Evolutionary conservation across 2,113 vertebrate species (phyloP).

Genomic region (Syngnathus typhle): DNA sequence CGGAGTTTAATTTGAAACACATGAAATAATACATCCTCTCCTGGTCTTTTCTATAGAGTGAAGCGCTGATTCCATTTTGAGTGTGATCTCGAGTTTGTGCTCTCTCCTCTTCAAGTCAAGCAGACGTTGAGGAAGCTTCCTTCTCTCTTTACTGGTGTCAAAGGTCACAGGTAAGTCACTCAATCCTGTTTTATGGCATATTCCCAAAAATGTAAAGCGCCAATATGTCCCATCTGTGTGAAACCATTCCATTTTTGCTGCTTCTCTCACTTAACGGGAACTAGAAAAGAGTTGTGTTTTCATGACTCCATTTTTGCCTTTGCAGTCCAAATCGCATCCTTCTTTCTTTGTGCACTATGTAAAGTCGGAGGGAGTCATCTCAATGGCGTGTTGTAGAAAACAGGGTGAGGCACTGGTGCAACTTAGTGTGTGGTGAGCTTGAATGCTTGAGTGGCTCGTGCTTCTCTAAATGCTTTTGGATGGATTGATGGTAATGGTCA

Average conservation of each 20-base stretch:
- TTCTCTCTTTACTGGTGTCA: not conserved
- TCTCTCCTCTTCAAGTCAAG: not conserved
- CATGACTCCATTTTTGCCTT: not conserved
- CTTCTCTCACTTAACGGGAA: not conserved
- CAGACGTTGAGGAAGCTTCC: not conserved
- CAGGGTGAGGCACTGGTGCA: constrained; percentile 13
- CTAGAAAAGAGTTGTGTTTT: not conserved
- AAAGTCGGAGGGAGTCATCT: not conserved
- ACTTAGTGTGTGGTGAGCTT: not conserved
- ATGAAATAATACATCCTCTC: not conserved
- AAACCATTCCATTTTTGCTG: not conserved
- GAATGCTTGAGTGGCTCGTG: not conserved
- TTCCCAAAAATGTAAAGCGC: not conserved
- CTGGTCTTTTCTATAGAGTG: not conserved
- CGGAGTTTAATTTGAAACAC: not conserved
- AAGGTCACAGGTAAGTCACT: constrained; percentile 18
- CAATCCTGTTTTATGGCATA: not conserved
- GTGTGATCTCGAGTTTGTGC: not conserved
- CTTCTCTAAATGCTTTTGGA: constrained; percentile 23
- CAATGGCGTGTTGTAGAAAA: not conserved
- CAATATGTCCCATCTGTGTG: not conserved
- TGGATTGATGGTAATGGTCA: constrained; percentile 5
- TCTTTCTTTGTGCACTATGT: not conserved
- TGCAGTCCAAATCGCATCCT: not conserved
- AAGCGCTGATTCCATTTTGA: not conserved